Evolutionary conservation across 2,888 invertebrate species (phyloP), one percentile per base, ranked within the genome.

Genomic region (Drosophila conformis): DNA sequence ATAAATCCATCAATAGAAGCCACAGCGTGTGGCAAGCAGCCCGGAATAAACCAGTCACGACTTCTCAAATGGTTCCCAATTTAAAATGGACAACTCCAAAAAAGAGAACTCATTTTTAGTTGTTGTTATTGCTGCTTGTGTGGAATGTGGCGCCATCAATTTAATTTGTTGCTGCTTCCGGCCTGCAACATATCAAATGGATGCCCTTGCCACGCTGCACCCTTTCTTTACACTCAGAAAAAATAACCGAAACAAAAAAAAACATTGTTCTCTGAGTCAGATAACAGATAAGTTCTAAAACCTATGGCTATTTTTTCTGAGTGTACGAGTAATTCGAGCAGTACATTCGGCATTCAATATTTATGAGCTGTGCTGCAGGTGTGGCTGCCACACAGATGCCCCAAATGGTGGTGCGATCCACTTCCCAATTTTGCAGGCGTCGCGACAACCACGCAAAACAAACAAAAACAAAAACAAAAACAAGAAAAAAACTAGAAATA

Each of bases 1-100:
- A 85, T 85, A 85, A 83, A 85, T 83, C 80, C 89, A 85, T 85
- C 87, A 85, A 80, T 88, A 72, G 62, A 67, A 49, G 49, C 59
- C 54, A 73, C 36, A 64, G 52, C 64, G 21, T 64, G 64, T 56
- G 76, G 58, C 70, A 63, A 66, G 69, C 70, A 62, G 69, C 25
- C 25, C 46, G 46, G 15, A 25, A 46, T 46, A 46, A 25, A 46
- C 73, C 65, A 27, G 70, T 46, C 70, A 46, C 62, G 46, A 57
- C 52, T 46, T 56, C 62, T 4, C 62, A 66, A 82, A 70, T 81
- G 66, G 72, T 57, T 59, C 54, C 67, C 61, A 54, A 49, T 52
- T 40, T 36, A 46, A 62, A 67, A 36, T 60, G 59, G 57, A 40
- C 56, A 49, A 35, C 67, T 54, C 59, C 61, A 42, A 65, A 76